Evolutionary conservation across 1,140 invertebrate species (phyloP), one percentile per base, ranked within the genome.

Genomic region (Ooceraea biroi): DNA sequence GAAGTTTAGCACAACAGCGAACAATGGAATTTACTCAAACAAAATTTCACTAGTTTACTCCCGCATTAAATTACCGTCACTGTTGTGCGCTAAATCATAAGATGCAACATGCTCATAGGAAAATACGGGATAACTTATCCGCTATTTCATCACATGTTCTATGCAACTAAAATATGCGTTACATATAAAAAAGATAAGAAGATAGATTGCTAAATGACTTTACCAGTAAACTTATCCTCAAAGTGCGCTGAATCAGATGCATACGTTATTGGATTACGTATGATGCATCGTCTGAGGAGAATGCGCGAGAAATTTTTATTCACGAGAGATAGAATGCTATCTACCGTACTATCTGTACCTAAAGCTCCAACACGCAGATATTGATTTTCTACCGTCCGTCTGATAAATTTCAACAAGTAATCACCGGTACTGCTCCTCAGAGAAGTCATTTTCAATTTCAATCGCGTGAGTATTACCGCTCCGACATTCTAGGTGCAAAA

Each of bases 321-420:
- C 30, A 8, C 14, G 30, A 12, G 52, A 71, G 4, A 69, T 30
- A 12, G 4, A 10, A 41, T 11, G 7, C 36, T 30, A 36, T 7
- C 36, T 36, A 7, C 36, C 36, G 36, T 7, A n/a, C n/a, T n/a
- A 61, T 63, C 36, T 65, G 19, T 46, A 55, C 66, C 65, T 60
- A 12, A 68, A 83, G 36, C 19, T 65, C 50, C 55, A 44, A 63
- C 48, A 46, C 48, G 36, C 36, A 3, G 57, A 77, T 86, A 86
- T 86, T 85, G 85, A 86, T 86, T 85, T 84, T 63, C 52, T 52
- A 48, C n/a, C 60, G 71, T 74, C 58, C n/a, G 12, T 44, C 44
- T 30, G 50, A 86, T 78, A 78, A 84, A 86, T 77, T 78, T 60
- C 19, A 48, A 14, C 60, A 66, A 58, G 50, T 25, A 61, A 71